phyloP scores from a whole-genome alignment of 2,113 vertebrate species.

The Otis tarda region DNA sequence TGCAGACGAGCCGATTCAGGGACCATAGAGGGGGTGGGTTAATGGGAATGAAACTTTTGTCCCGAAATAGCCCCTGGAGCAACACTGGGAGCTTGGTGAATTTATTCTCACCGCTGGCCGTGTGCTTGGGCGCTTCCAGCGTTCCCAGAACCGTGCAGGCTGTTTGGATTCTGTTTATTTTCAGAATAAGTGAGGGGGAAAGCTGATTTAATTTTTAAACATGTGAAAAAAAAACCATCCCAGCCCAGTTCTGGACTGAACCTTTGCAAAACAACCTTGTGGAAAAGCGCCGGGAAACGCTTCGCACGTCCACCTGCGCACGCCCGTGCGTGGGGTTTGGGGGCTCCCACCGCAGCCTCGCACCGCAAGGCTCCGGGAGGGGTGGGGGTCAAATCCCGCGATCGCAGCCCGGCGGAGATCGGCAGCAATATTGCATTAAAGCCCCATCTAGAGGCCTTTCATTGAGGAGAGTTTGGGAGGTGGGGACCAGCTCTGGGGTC shows the following conservation, averaged over 20 bases:
- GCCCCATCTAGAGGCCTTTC: constrained; percentile 50
- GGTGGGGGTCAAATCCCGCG: neutral
- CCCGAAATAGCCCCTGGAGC: neutral
- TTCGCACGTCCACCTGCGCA: neutral
- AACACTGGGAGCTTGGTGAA: neutral
- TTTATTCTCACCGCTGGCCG: neutral
- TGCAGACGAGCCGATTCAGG: rapidly evolving
- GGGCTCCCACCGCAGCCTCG: neutral
- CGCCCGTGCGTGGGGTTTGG: rapidly evolving
- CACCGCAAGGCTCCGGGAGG: neutral
- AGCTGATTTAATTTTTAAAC: neutral
- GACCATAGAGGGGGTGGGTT: neutral
- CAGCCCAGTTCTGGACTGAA: neutral
- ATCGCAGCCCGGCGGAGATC: neutral
- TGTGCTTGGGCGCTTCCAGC: neutral
- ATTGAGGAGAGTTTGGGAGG: neutral
- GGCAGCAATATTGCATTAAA: constrained; percentile 14
- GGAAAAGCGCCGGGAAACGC: rapidly evolving
- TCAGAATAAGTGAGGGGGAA: neutral
- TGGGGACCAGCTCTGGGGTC: neutral
- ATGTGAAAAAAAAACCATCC: neutral
- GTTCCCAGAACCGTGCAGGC: neutral
- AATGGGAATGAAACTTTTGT: neutral
- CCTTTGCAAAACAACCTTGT: neutral
- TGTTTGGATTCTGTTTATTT: neutral